Conservation (phyloP, 2,888 invertebrate species). For the Tanytarsus gracilentus region DNA sequence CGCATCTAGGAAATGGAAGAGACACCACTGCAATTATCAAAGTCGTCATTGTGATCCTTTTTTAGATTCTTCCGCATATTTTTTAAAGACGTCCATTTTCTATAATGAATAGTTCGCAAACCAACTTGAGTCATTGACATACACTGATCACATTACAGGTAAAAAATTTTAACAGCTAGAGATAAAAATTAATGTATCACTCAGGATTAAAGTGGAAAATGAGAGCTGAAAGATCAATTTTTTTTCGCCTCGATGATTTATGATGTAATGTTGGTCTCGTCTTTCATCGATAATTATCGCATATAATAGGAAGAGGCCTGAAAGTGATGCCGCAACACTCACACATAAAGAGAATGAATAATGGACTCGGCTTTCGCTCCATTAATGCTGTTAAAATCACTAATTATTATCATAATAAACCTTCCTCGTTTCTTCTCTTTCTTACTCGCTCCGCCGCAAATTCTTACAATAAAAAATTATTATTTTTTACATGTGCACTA, state of each 20-base stretch:
- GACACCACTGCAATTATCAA: not conserved
- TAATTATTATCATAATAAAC: slow-evolving; percentile 20
- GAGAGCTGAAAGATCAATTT: not conserved
- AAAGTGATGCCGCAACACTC: slow-evolving; percentile 8
- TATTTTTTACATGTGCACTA: not conserved
- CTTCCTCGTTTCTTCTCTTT: not conserved
- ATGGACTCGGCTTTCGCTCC: not conserved
- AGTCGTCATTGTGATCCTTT: not conserved
- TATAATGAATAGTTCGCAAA: not conserved
- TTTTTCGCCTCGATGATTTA: slow-evolving; percentile 27
- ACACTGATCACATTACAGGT: too few species aligned
- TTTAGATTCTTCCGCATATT: not conserved
- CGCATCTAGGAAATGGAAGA: not conserved
- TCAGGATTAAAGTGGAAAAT: slow-evolving; percentile 29
- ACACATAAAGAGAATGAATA: slow-evolving; percentile 9
- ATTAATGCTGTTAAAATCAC: slow-evolving; percentile 12
- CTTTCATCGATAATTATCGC: slow-evolving; percentile 29
- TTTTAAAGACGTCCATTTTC: not conserved
- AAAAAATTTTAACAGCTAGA: too few species aligned
- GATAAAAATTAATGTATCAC: slow-evolving; percentile 15
- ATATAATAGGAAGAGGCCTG: slow-evolving; percentile 1
- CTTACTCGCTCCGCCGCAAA: not conserved
- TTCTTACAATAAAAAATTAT: not conserved
- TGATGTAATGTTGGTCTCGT: slow-evolving; percentile 20
- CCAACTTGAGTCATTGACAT: not conserved